Evolutionary conservation across 1,140 invertebrate genomes (phyloP), one percentile per base, ranked within the genome.

Genomic region (Conus betulinus): DNA sequence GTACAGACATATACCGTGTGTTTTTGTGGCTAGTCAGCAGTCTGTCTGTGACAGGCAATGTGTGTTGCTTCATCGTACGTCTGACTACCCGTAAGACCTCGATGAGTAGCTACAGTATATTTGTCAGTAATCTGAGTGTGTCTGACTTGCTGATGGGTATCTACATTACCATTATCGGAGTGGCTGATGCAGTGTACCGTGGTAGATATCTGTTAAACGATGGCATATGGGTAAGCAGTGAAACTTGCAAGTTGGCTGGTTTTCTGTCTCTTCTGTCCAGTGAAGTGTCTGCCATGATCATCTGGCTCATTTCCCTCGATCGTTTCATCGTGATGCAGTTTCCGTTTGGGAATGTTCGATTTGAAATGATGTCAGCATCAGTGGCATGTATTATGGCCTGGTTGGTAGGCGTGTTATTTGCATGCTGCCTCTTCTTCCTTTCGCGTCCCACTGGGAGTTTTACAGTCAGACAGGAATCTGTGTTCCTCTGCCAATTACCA

Each of bases 131-230:
- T 88, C 87, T 94, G 5, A 88, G 88, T 27, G 15, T 92, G 15
- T 89, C 92, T 63, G 93, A 94, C 84, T 90, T 93, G 17, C 85
- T 92, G 5, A 94, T 93, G 93, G 93, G 93, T 10, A 39, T 93
- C 13, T 94, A 94, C 85, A 82, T 94, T 76, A 63, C 92, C 7
- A 92, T 94, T 15, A 93, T 94, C n/a, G 93, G 91, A 11, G 67
- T 88, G 8, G 91, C 91, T 17, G 93, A 94, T 78, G 74, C 83
- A 4, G 27, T 85, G 15, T 93, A 89, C 84, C 87, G 89, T 13
- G 91, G 91, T 20, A 67, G n/a, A 15, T 94, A 94, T 84, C 85
- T 91, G 15, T 90, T 87, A 52, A 74, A 93, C 71, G 93, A 91
- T 13, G 60, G 51, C 11, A 20, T 51, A 1, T 94, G 93, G 93